phyloP scores from a whole-genome alignment of 2,888 invertebrate genomes.

The Catocala fraxini region DNA sequence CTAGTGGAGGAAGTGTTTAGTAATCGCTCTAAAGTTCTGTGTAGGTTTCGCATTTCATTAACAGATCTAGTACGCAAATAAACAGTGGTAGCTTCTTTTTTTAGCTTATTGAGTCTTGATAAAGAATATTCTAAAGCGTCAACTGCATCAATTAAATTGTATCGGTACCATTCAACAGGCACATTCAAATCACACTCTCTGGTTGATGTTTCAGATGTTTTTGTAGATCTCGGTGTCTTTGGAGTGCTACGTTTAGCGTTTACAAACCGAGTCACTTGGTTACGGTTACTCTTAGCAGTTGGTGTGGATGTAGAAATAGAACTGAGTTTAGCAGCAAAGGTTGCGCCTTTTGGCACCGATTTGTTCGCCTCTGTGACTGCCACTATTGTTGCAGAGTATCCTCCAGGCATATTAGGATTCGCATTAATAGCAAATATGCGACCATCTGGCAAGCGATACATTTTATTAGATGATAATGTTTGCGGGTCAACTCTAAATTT shows the following conservation, averaged over 20 bases:
- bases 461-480: conserved; percentile 83
- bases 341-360: conserved; percentile 65
- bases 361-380: conserved; percentile 74
- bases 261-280: conserved; percentile 25
- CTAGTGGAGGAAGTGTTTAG: conserved; percentile 85
- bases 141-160: conserved; percentile 86
- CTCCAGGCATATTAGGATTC: conserved; percentile 83
- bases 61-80: conserved; percentile 80
- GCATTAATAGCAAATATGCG: conserved; percentile 83
- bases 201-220: conserved; percentile 33
- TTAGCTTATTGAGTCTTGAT: conserved; percentile 82
- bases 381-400: conserved; percentile 85
- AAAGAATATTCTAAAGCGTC: conserved; percentile 87
- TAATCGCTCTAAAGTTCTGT: conserved; percentile 85
- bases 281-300: conserved; percentile 38
- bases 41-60: conserved; percentile 83
- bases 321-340: conserved; percentile 77
- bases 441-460: conserved; percentile 84
- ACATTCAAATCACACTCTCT: conserved; percentile 73
- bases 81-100: conserved; percentile 78
- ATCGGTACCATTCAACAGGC: conserved; percentile 88
- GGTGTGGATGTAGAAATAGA: conserved; percentile 55
- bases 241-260: conserved; percentile 39
- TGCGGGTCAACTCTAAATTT: conserved; percentile 85
- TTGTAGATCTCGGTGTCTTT: conserved; percentile 43